These are phyloP conservation scores for Hartigia nigra DNA, from an alignment of 2,888 invertebrate genomes.

Conservation along the genomic window DNA sequence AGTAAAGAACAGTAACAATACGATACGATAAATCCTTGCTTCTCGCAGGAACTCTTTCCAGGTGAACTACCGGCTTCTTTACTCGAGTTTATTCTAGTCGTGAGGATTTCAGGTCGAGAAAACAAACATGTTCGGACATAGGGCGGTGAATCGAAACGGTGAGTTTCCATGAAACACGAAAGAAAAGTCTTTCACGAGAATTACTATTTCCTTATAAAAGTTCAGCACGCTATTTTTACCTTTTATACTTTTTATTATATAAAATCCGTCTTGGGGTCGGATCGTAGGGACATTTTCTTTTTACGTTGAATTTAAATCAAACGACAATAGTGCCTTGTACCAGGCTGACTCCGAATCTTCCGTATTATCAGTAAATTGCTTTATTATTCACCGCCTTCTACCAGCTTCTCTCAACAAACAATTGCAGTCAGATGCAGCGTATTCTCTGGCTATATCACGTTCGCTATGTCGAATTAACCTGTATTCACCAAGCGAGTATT, in stretches of 20 bases:
- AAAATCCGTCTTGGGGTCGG: not conserved
- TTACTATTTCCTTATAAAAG: not conserved
- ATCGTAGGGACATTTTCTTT: not conserved
- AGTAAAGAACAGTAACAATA: not conserved
- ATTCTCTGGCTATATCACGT: slow-evolving; percentile 30
- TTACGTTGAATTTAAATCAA: not conserved
- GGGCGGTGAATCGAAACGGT: not conserved
- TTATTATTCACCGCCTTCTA: slow-evolving; percentile 43
- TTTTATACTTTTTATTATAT: not conserved
- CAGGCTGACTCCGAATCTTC: not conserved
- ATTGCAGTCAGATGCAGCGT: slow-evolving; percentile 47
- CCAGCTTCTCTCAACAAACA: slow-evolving; percentile 23
- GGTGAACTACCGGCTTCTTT: not conserved
- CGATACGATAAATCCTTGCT: not conserved
- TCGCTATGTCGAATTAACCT: slow-evolving; percentile 40
- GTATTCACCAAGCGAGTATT: not conserved
- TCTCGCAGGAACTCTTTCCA: not conserved
- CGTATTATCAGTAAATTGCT: slow-evolving; percentile 38
- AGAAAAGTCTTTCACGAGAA: not conserved
- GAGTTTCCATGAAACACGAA: not conserved
- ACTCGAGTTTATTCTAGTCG: not conserved
- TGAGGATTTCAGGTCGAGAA: not conserved
- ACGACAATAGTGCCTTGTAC: not conserved
- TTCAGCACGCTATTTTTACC: not conserved
- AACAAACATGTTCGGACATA: not conserved